Base-by-base conservation (phyloP, 2,888 invertebrate species). In the Schizotus pectinicornis region DNA sequence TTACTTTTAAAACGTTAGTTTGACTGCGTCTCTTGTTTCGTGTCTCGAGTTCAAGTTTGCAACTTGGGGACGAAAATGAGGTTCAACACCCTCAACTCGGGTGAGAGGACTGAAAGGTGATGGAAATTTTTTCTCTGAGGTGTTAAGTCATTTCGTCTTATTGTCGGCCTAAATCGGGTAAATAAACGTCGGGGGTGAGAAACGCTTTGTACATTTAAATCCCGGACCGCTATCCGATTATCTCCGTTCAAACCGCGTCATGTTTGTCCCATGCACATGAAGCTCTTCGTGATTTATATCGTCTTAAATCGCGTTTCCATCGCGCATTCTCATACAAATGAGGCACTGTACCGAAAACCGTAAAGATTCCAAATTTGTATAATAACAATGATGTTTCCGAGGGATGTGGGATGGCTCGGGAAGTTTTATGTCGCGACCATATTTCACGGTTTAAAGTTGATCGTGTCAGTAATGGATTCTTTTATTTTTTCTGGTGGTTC, bases 311-410 rank as follows among this genome's bases (percentile, higher is more conserved):
- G 63, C 57, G 54, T 63, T 63, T 60, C 54, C 62, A 47, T 55
- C 56, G 57, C 56, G 57, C 56, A 66, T 67, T 67, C 65, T 67
- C 59, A 69, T 70, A 70, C 67, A 67, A 67, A 68, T 67, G 62
- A 67, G 64, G 59, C 58, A 41, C 57, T 56, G 50, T 56, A 47
- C 43, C 36, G 54, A 59, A 60, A 61, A 62, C 57, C 63, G 64
- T 62, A 65, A 67, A 64, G 56, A 55, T 55, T 56, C 52, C 52
- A 63, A 66, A 70, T 68, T 68, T 67, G 65, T 67, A 64, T 66
- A 64, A 64, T 64, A 60, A 62, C 59, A 47, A 46, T 59, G 59
- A 49, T 54, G 50, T 58, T 53, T 45, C 39, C 7, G 41, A 48
- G 49, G 56, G 45, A 9, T 48, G 53, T 32, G 32, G 38, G 48